These are phyloP conservation scores for Molossus alvarezi DNA, from an alignment of 2,797 vertebrate genomes.

Conservation along the genomic window DNA sequence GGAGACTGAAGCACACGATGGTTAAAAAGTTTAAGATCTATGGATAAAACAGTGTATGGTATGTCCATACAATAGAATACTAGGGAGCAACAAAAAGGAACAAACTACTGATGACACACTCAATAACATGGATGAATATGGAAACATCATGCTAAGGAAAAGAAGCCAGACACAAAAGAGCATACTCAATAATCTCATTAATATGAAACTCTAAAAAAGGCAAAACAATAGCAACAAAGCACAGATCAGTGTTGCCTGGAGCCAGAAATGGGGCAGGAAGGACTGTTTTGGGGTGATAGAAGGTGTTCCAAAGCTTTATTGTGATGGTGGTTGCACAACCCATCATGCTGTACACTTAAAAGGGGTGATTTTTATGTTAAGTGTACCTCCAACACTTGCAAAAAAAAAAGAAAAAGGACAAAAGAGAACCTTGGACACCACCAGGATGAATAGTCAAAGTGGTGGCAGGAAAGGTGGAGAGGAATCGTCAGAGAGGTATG, in stretches of 20 bases:
- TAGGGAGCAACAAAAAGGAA: conserved; percentile 10
- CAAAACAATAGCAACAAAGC: background rate
- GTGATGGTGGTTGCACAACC: background rate
- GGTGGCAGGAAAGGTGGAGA: background rate
- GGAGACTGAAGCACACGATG: background rate
- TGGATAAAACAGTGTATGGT: background rate
- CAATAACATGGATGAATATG: background rate
- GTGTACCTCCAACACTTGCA: background rate
- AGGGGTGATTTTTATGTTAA: background rate
- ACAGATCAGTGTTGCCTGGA: background rate
- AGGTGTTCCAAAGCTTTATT: background rate
- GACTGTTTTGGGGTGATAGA: background rate
- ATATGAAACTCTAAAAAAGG: background rate
- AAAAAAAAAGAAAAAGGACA: background rate
- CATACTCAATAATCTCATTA: background rate
- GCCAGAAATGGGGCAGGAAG: background rate
- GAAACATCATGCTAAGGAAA: background rate
- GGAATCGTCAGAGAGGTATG: background rate
- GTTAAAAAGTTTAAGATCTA: conserved; percentile 5
- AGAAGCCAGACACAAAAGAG: background rate
- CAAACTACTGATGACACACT: background rate
- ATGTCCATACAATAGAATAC: background rate
- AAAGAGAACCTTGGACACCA: background rate
- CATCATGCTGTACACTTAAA: background rate
- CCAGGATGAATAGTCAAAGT: background rate